phyloP scores from a whole-genome alignment of 30 jellyfish, hydroid and myxozoan species.

The Hydractinia echinata region DNA sequence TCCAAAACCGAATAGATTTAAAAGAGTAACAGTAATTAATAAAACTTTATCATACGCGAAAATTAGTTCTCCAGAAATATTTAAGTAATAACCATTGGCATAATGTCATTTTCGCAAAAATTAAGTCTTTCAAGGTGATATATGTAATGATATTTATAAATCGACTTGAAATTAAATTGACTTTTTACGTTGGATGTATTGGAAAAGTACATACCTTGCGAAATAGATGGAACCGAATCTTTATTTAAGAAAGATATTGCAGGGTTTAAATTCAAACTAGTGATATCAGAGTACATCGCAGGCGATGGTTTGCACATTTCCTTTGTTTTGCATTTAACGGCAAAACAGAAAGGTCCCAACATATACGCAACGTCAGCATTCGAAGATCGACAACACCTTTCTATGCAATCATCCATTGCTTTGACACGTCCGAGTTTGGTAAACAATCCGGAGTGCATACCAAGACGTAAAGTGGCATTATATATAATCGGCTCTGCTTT shows the following conservation, averaged over 20 bases:
- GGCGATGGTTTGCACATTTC: slow-evolving; percentile 92
- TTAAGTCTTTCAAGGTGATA: no score
- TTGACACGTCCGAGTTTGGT: slow-evolving; percentile 82
- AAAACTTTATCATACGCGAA: no score
- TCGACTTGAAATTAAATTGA: no score
- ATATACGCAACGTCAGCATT: slow-evolving; percentile 92
- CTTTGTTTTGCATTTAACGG: slow-evolving; percentile 83
- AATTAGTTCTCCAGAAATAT: no score
- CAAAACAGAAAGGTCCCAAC: slow-evolving; percentile 90
- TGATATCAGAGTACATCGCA: slow-evolving; percentile 75
- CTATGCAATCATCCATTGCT: slow-evolving; percentile 89
- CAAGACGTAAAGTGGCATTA: slow-evolving; percentile 84
- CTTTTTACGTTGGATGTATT: no score
- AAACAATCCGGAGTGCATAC: slow-evolving; percentile 95
- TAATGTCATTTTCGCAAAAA: no score
- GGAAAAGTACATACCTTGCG: background rate
- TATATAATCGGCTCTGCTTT: slow-evolving; percentile 71
- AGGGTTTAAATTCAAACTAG: slow-evolving; percentile 82
- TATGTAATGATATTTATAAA: no score
- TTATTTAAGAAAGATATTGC: slow-evolving; percentile 83
- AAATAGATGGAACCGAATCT: background rate
- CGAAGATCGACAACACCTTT: slow-evolving; percentile 89
- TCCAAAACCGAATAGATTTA: no score
- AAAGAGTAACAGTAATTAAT: no score
- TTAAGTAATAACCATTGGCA: no score